A percentile compares a stretch with the other conserved stretches of the same genome.
These are phyloP conservation scores for Auanema freiburgensis DNA, from an alignment of 2,888 invertebrate species.

Conservation along the genomic window DNA sequence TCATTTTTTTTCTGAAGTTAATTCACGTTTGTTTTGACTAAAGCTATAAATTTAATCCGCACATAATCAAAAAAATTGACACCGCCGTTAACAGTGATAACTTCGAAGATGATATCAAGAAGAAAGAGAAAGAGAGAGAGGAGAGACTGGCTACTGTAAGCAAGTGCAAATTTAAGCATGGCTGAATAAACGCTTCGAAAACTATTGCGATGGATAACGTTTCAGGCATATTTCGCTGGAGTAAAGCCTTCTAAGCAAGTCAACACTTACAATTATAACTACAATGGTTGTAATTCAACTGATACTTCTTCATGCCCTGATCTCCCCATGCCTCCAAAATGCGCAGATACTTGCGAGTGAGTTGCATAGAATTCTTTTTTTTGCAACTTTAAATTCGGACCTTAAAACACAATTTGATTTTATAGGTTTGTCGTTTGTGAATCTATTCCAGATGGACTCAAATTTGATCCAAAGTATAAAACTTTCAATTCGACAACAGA, in stretches of 20 bases:
- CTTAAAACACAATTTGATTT: not conserved
- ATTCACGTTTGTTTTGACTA: slow-evolving; percentile 5
- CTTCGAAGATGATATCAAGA: not conserved
- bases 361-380: not conserved
- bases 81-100: no score
- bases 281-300: slow-evolving; percentile 5
- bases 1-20: slow-evolving; percentile 4
- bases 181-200: not conserved
- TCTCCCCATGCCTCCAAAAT: slow-evolving; percentile 28
- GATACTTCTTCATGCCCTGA: slow-evolving; percentile 13
- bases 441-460: slow-evolving; percentile 36
- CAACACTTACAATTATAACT: slow-evolving; percentile 10
- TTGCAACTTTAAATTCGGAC: not conserved
- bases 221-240: slow-evolving; percentile 42
- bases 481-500: slow-evolving; percentile 37
- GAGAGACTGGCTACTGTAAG: not conserved
- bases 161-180: slow-evolving; percentile 3
- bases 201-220: not conserved
- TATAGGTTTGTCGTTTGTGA: slow-evolving; percentile 42
- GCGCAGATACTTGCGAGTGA: slow-evolving; percentile 46
- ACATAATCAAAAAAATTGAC: no score
- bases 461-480: slow-evolving; percentile 29
- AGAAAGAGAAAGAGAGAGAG: not conserved
- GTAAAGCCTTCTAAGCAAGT: slow-evolving; percentile 21
- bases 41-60: no score